Conservation (phyloP, 2,113 vertebrate genomes). For the Steatornis caripensis region DNA sequence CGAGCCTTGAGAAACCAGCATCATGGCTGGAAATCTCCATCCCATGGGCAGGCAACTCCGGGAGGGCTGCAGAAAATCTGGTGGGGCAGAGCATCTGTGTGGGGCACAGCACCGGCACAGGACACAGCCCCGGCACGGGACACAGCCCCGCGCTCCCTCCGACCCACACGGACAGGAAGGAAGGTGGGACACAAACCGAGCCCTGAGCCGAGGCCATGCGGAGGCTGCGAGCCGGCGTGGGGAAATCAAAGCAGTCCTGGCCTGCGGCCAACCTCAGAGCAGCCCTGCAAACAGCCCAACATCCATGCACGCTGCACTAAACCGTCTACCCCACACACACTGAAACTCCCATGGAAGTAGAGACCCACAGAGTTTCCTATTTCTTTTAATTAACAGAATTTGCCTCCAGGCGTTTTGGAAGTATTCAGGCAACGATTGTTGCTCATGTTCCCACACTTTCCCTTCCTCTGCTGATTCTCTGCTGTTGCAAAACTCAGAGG, state of each 20-base stretch:
- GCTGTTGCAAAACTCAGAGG: not conserved
- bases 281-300: not conserved
- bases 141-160: accelerated
- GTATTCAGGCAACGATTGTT: not conserved
- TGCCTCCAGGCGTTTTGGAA: not conserved
- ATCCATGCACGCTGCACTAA: not conserved
- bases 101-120: not conserved
- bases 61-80: not conserved
- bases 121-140: accelerated
- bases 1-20: not conserved
- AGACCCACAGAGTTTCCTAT: not conserved
- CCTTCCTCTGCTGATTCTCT: not conserved
- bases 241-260: not conserved
- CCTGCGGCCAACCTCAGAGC: not conserved
- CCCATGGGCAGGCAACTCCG: not conserved
- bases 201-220: accelerated
- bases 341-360: not conserved
- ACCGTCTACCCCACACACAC: not conserved
- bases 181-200: not conserved
- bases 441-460: slow-evolving; percentile 31
- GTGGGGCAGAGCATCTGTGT: not conserved
- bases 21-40: not conserved
- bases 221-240: accelerated
- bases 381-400: not conserved
- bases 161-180: accelerated